Base-by-base conservation (phyloP, 2,113 vertebrate species). In the Progne subis region DNA sequence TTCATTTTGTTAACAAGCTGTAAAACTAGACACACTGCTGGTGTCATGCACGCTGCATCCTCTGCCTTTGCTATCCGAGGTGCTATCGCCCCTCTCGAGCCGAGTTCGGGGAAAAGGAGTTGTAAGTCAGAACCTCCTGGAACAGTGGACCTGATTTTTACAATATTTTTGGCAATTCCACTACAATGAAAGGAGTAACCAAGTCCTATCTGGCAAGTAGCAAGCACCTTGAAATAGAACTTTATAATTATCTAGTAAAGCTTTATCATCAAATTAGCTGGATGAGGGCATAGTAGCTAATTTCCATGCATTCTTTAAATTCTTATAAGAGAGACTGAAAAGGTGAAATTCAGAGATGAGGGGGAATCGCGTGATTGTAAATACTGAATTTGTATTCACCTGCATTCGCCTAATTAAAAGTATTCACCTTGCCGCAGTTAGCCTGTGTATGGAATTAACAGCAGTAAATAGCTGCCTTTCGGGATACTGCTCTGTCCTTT, bases 1-100 rank as follows among this genome's bases (percentile, higher is more conserved):
- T 85, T 93, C 80, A 83, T 76, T 94, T 76, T 68, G 56, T 88
- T 96, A 92, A 72, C 81, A 68, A 88, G 80, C 67, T 91, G 65
- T 69, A 96, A 88, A 95, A 95, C 85, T 88, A 76, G 14, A 41
- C 78, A 55, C 78, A 34, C 80, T 46, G 5, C 68, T 52, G 31
- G 72, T 86, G 34, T 28, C 19, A 17, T 49, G 59, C 59, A 85
- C 31, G 5, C 16, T 72, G 82, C 88, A 94, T 90, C 56, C 76
- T 81, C 64, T 71, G 32, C 52, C 81, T 83, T 81, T 78, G 59
- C 88, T 74, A 32, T 72, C 74, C 65, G 59, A 76, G 74, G 86
- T 86, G 11, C 82, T 93, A 46, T 63, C 31, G 4, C 53, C 55
- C 81, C 47, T 82, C 90, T 78, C 41, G 9, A 88, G 71, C 21